These are phyloP conservation scores for Zingel zingel DNA, from an alignment of 2,113 vertebrate genomes.

Conservation along the genomic window DNA sequence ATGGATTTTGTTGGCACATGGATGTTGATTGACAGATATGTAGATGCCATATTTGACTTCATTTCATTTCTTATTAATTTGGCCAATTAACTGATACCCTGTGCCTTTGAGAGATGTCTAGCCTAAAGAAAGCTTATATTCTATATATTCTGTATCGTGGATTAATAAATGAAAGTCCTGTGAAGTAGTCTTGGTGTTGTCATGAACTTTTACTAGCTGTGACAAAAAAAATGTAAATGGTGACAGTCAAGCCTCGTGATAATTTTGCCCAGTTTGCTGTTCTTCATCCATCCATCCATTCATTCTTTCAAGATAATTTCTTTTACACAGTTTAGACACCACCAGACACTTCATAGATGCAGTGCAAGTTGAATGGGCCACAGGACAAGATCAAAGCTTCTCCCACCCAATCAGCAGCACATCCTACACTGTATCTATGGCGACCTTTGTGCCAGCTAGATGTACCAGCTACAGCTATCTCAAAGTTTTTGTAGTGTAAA, in stretches of 20 bases:
- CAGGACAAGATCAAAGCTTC: conserved; percentile 46
- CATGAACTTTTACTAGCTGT: conserved; percentile 40
- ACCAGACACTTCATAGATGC: not conserved
- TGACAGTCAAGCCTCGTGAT: conserved; percentile 26
- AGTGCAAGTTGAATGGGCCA: conserved; percentile 11
- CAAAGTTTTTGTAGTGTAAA: conserved; percentile 47
- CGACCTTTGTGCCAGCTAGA: conserved; percentile 43
- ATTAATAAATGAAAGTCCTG: conserved; percentile 73
- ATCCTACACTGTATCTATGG: conserved; percentile 27
- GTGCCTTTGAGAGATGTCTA: conserved; percentile 77
- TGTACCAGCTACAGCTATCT: conserved; percentile 35
- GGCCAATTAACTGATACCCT: conserved; percentile 62
- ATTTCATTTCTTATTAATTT: conserved; percentile 43
- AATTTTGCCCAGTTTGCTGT: conserved; percentile 7
- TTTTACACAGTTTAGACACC: not conserved
- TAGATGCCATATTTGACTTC: conserved; percentile 55
- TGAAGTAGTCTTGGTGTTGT: conserved; percentile 59
- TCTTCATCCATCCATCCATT: not conserved
- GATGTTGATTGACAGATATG: conserved; percentile 27
- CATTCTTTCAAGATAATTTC: not conserved
- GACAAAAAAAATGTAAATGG: not conserved
- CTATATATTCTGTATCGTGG: conserved; percentile 67
- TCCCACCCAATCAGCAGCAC: conserved; percentile 26
- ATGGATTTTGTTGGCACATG: conserved; percentile 17
- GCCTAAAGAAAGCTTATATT: conserved; percentile 47